Evolutionary conservation across 1,140 invertebrate species (phyloP).

Genomic region (Lutraria rhynchaena): DNA sequence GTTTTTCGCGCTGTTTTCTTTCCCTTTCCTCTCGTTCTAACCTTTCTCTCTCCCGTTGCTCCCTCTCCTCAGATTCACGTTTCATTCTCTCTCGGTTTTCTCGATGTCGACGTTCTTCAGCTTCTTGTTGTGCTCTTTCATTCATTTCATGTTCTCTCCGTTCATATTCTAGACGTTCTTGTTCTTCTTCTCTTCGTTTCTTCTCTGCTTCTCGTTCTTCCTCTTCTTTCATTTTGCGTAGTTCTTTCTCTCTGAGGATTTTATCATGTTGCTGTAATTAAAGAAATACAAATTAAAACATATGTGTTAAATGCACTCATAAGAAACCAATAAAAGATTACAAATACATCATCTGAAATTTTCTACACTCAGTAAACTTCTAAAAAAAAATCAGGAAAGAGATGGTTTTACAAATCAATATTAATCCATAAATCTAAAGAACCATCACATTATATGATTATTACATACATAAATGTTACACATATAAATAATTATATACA

Average conservation of each 20-base stretch:
- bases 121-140: constrained; percentile 24
- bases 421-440: too few relatives aligned
- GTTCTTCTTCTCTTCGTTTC: constrained; percentile 12
- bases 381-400: too few relatives aligned
- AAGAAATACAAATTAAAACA: too few relatives aligned
- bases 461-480: too few relatives aligned
- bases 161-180: constrained; percentile 32
- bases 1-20: constrained; percentile 51
- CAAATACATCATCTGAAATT: too few relatives aligned
- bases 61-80: constrained; percentile 36
- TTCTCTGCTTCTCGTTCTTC: constrained; percentile 26
- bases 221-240: constrained; percentile 44
- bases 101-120: constrained; percentile 32
- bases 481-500: too few relatives aligned
- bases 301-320: too few relatives aligned
- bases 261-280: constrained; percentile 59
- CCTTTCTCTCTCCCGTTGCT: constrained; percentile 45
- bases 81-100: constrained; percentile 52
- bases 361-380: too few relatives aligned
- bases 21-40: constrained; percentile 40
- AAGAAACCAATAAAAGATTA: too few relatives aligned
- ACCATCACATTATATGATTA: too few relatives aligned
- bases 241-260: constrained; percentile 45
- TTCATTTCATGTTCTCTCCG: constrained; percentile 33
- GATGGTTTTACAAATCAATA: too few relatives aligned